Conservation (phyloP, 2,113 vertebrate species). For the Psittacus erithacus region DNA sequence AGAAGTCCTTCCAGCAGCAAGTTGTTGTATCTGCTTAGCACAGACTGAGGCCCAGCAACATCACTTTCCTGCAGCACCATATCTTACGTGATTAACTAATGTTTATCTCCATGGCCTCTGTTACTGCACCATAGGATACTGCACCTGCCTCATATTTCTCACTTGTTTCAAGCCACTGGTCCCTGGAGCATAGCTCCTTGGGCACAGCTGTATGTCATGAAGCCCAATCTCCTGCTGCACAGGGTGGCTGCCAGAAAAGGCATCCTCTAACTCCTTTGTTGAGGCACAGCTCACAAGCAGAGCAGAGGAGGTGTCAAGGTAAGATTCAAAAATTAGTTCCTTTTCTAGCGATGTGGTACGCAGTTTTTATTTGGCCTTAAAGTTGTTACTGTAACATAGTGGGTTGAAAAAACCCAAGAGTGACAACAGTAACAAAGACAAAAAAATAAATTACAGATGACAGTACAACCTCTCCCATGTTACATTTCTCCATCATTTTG, state of each 20-base stretch:
- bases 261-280: rapidly evolving
- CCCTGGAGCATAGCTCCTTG: not conserved
- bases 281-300: rapidly evolving
- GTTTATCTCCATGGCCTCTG: not conserved
- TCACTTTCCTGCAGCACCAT: not conserved
- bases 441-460: not conserved
- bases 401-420: not conserved
- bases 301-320: not conserved
- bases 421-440: not conserved
- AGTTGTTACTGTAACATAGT: not conserved
- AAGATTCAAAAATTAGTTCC: not conserved
- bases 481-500: not conserved
- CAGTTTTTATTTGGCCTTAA: not conserved
- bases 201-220: not conserved
- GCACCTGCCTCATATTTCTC: not conserved
- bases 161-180: not conserved
- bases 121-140: not conserved
- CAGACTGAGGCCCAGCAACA: rapidly evolving
- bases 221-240: not conserved
- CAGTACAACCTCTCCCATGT: not conserved
- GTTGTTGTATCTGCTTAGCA: not conserved
- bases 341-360: not conserved
- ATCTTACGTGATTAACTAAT: not conserved
- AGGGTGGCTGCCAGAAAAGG: not conserved
- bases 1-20: not conserved